Base-by-base conservation (phyloP, 2,888 invertebrate genomes). In the Neria commutata region DNA sequence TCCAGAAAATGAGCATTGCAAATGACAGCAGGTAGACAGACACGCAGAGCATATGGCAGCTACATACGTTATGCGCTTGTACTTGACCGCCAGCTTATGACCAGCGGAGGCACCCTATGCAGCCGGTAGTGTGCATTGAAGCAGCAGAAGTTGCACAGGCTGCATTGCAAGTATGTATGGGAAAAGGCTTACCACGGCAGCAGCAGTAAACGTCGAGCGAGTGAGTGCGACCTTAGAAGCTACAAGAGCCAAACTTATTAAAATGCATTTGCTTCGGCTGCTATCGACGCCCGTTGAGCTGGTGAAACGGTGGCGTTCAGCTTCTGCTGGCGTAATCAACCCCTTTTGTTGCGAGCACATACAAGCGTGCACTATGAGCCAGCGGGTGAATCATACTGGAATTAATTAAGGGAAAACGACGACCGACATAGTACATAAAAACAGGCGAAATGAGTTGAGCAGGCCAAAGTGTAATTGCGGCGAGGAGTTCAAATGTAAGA, bases 131-230 rank as follows among this genome's bases (percentile, higher is more conserved):
- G 64, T 48, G 67, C 73, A 72, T 50, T 72, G 72, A 73, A 72
- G 73, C 73, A 72, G 73, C 72, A 72, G 70, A 73, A 73, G 73
- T 70, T 67, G 64, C 67, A 68, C 70, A 62, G 64, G 70, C 55
- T 3, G 26, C 26, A 48, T 5, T 25, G 26, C 5, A 48, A 16
- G 24, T 23, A 21, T 1, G 23, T 19, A 46, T 5, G 17, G 8
- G 14, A 14, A 40, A 40, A 63, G 37, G 55, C 52, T 47, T 45
- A 52, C 57, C 48, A 42, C 23, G 60, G 54, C 21, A 33, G 69
- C 68, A 61, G 68, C 16, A 67, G 23, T 68, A 70, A 61, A 72
- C 71, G 67, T 60, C 67, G 58, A 47, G 42, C 26, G 45, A 26
- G 34, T 37, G 37, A 37, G n/a, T n/a, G n/a, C n/a, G n/a, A n/a